Evolutionary conservation across 2,888 invertebrate species (phyloP).

Genomic region (Metellina segmentata): DNA sequence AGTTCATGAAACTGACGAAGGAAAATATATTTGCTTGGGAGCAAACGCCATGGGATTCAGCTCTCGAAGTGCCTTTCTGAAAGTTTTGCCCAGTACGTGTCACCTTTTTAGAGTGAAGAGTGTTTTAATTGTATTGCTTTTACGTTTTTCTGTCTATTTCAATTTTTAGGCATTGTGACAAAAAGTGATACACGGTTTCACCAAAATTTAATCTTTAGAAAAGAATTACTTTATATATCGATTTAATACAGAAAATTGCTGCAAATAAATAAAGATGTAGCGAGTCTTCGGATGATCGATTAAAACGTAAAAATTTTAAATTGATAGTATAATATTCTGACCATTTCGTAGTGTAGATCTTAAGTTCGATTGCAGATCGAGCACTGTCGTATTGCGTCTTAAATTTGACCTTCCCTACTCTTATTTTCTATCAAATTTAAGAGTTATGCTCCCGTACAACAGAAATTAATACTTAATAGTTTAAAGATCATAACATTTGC

Average conservation of each 20-base stretch:
- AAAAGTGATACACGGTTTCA: background rate
- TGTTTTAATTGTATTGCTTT: background rate
- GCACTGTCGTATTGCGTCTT: background rate
- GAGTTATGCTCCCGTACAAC: too few relatives aligned
- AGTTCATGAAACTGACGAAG: constrained; percentile 81
- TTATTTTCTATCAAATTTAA: too few relatives aligned
- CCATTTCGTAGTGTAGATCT: background rate
- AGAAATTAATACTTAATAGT: too few relatives aligned
- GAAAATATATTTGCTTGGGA: constrained; percentile 83
- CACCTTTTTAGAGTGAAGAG: background rate
- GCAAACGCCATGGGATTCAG: constrained; percentile 82
- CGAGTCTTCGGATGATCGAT: too few relatives aligned
- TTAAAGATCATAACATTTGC: too few relatives aligned
- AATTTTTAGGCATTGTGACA: background rate
- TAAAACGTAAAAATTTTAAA: background rate
- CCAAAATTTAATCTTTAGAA: background rate
- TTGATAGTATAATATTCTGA: background rate
- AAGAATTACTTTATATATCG: background rate
- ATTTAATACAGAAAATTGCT: too few relatives aligned
- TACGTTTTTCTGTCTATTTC: background rate
- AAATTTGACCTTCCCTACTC: too few relatives aligned
- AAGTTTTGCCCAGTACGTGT: constrained; percentile 79
- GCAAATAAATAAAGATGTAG: too few relatives aligned
- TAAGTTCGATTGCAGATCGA: background rate
- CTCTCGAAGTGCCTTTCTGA: constrained; percentile 81